phyloP scores from a whole-genome alignment of 2,888 invertebrate genomes.

The Sussaba pulchella region DNA sequence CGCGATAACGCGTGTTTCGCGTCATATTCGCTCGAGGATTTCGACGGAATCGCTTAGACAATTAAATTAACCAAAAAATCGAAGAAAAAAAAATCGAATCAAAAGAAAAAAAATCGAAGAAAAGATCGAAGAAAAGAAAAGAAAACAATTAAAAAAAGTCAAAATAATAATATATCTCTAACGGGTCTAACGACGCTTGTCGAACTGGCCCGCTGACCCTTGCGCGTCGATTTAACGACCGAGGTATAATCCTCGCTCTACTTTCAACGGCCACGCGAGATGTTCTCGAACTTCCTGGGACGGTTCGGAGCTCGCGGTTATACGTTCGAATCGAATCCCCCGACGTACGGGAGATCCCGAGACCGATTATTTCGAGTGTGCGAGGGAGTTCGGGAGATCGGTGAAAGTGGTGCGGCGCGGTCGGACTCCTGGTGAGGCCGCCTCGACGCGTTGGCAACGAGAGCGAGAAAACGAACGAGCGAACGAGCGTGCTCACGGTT shows the following conservation, averaged over 20 bases:
- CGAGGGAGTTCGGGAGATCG: conserved; percentile 61
- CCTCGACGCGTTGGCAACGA: conserved; percentile 34
- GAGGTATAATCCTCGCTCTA: conserved; percentile 39
- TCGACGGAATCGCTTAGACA: conserved; percentile 3
- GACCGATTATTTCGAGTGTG: conserved; percentile 30
- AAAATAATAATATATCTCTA: conserved; percentile 37
- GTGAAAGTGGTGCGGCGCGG: conserved; percentile 68
- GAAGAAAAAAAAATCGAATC: not conserved
- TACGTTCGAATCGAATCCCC: not conserved
- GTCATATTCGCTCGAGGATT: conserved; percentile 16
- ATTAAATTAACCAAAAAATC: conserved; percentile 55
- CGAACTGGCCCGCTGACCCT: conserved; percentile 41
- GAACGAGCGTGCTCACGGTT: not conserved
- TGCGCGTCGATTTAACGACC: conserved; percentile 39
- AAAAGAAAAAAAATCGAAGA: not conserved
- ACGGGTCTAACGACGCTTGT: conserved; percentile 40
- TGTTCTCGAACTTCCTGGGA: conserved; percentile 28
- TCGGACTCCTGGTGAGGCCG: conserved; percentile 23
- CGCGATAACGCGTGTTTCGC: conserved; percentile 12
- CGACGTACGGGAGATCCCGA: not conserved
- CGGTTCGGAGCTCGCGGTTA: not conserved
- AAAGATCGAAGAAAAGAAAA: no score
- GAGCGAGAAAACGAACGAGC: conserved; percentile 45
- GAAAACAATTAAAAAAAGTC: conserved; percentile 16
- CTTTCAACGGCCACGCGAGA: conserved; percentile 22